phyloP scores from a whole-genome alignment of 2,797 vertebrate genomes.

The Spheniscus humboldti region DNA sequence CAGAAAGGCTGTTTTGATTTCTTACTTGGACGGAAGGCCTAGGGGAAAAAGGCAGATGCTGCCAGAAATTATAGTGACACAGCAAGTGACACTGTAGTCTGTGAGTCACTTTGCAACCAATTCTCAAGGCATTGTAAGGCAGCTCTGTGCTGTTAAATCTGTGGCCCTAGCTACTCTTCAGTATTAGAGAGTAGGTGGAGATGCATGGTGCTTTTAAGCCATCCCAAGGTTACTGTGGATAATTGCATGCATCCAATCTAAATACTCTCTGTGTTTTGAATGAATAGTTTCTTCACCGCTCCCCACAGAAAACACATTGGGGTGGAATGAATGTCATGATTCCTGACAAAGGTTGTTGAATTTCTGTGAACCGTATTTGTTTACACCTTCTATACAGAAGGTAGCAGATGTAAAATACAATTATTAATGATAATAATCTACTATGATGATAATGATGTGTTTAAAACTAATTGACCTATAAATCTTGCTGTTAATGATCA shows the following conservation, averaged over 20 bases:
- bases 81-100: background rate
- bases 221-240: background rate
- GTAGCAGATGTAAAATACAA: background rate
- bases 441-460: background rate
- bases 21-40: background rate
- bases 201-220: background rate
- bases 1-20: background rate
- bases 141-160: background rate
- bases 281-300: background rate
- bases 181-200: background rate
- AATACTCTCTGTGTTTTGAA: background rate
- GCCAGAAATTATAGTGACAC: background rate
- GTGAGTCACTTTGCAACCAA: background rate
- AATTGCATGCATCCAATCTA: background rate
- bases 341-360: background rate
- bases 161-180: background rate
- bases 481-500: background rate
- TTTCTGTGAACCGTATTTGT: background rate
- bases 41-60: background rate
- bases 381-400: background rate
- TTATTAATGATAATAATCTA: background rate
- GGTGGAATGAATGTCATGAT: background rate
- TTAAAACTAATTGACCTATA: background rate
- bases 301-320: background rate
- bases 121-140: background rate